phyloP scores from a whole-genome alignment of 2,113 vertebrate species.

The Ceyx cyanopectus region DNA sequence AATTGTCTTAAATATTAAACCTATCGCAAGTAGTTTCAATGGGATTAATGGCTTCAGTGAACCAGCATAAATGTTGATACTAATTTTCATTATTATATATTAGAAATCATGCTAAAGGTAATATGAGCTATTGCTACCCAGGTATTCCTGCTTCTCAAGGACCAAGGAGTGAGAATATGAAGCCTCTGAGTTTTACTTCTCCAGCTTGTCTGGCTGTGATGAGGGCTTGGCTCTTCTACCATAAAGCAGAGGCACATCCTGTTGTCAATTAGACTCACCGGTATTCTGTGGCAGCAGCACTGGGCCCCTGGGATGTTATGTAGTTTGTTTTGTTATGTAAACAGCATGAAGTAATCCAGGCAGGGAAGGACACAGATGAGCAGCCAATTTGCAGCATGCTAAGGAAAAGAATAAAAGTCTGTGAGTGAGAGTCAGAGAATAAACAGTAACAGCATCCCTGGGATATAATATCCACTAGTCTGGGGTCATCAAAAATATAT shows the following conservation, averaged over 20 bases:
- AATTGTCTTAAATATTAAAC: conserved; percentile 15
- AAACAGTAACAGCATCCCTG: conserved; percentile 51
- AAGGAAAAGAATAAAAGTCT: conserved; percentile 24
- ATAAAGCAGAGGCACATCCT: conserved; percentile 57
- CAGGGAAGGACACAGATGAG: conserved; percentile 35
- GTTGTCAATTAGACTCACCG: conserved; percentile 45
- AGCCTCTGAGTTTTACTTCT: neutral
- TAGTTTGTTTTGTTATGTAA: conserved; percentile 60
- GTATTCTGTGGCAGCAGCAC: neutral
- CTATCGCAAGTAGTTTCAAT: neutral
- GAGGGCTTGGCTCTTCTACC: neutral
- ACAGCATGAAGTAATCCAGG: conserved; percentile 45
- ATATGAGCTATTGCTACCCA: neutral
- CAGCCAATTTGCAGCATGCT: conserved; percentile 11
- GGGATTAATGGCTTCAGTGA: conserved; percentile 17
- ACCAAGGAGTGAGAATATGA: neutral
- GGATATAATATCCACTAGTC: conserved; percentile 29
- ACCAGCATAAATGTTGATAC: neutral
- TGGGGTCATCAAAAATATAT: conserved; percentile 22
- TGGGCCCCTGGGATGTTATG: conserved; percentile 48
- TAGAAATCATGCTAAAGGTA: neutral
- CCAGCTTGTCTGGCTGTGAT: neutral
- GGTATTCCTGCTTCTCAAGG: conserved; percentile 17
- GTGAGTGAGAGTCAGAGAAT: neutral
- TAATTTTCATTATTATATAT: conserved; percentile 1